Evolutionary conservation across 1,140 invertebrate species (phyloP).

Genomic region (Ericerus pela): DNA sequence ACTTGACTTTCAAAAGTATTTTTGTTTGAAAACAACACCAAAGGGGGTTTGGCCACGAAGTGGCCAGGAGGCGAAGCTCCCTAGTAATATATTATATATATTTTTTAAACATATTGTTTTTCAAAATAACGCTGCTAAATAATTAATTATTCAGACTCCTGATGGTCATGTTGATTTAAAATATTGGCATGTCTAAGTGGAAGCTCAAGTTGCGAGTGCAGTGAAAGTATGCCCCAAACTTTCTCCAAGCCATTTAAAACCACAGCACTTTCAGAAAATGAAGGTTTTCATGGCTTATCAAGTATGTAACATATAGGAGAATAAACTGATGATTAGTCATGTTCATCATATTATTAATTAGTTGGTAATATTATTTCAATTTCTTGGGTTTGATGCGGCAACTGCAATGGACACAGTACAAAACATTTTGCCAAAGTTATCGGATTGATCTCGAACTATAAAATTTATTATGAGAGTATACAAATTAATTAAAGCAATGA

Average conservation of each 20-base stretch:
- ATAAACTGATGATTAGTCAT: not conserved
- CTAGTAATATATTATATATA: constrained; percentile 16
- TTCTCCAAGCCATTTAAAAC: not conserved
- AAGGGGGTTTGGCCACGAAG: too few species aligned
- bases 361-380: not conserved
- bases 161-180: constrained; percentile 11
- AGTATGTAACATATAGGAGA: constrained; percentile 9
- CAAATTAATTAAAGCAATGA: constrained; percentile 14
- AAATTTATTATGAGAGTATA: constrained; percentile 5
- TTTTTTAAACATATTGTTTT: too few species aligned
- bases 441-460: not conserved
- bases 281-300: constrained; percentile 15
- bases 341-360: not conserved
- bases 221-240: not conserved
- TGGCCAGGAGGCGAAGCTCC: too few species aligned
- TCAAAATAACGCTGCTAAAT: constrained; percentile 1
- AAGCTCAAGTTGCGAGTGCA: not conserved
- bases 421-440: not conserved
- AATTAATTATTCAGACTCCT: constrained; percentile 16
- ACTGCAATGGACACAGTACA: constrained; percentile 8
- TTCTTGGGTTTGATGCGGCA: not conserved
- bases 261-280: too few species aligned
- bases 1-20: too few species aligned
- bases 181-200: constrained; percentile 2
- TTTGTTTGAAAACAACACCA: constrained; percentile 3